phyloP scores from a whole-genome alignment of 2,888 invertebrate species.

The Drosophila engyochracea region DNA sequence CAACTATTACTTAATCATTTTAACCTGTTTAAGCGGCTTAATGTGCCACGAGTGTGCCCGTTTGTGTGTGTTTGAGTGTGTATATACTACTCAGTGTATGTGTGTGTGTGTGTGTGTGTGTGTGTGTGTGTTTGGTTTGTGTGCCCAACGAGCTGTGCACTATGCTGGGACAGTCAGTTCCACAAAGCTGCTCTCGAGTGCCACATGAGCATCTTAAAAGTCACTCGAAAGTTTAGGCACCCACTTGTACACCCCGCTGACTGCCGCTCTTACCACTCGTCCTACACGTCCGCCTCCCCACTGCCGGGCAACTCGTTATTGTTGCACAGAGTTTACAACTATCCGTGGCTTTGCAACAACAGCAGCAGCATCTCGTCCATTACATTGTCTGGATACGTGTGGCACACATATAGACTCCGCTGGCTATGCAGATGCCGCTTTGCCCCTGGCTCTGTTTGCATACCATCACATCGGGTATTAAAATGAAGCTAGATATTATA shows the following conservation, averaged over 20 bases:
- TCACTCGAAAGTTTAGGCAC: constrained; percentile 59
- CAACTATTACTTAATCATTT: constrained; percentile 78
- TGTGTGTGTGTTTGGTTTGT: constrained; percentile 15
- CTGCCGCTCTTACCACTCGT: not conserved
- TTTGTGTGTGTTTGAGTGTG: not conserved
- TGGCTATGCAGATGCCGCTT: constrained; percentile 45
- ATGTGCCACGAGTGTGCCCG: constrained; percentile 58
- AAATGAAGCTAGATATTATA: not conserved
- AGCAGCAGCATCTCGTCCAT: constrained; percentile 14
- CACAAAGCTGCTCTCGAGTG: constrained; percentile 57
- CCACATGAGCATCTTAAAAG: constrained; percentile 63
- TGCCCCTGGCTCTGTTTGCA: not conserved
- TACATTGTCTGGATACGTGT: constrained; percentile 42
- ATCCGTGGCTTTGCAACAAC: constrained; percentile 53
- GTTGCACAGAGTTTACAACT: constrained; percentile 63
- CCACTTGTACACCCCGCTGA: constrained; percentile 11
- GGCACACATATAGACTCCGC: constrained; percentile 19
- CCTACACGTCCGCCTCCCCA: too few species aligned
- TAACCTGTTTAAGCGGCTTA: constrained; percentile 78
- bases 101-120: constrained; percentile 8
- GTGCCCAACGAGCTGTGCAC: constrained; percentile 13
- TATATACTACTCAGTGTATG: not conserved
- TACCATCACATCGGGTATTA: not conserved
- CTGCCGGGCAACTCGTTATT: constrained; percentile 20
- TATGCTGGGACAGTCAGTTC: constrained; percentile 31